Evolutionary conservation across 2,888 invertebrate genomes (phyloP), one percentile per base, ranked within the genome.

Genomic region (Actias luna): DNA sequence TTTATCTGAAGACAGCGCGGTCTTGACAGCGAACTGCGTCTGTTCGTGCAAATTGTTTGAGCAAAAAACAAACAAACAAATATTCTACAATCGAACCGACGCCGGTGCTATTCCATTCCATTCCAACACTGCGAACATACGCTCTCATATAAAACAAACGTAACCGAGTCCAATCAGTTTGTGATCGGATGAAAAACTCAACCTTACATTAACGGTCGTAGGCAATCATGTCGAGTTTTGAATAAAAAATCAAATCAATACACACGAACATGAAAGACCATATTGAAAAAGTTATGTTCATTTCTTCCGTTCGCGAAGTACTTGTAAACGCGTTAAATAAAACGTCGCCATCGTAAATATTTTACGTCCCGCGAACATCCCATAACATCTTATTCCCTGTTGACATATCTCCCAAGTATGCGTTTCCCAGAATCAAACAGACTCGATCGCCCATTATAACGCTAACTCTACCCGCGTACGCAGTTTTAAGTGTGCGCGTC

Each of bases 21-120:
- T 73, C 75, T 75, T 72, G 74, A 71, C 74, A 74, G 70, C 57
- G 52, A 35, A 29, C 27, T 55, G 29, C 55, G 55, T 55, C 55
- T 55, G 29, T 29, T n/a, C 55, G 16, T 50, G 46, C 25, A 50
- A 50, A 50, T 50, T 50, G 46, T 50, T 50, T 25, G 59, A 55
- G 59, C n/a, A 62, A 64, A 64, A 64, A 64, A 62, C 61, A 18
- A 25, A n/a, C 57, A 31, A 29, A n/a, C n/a, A n/a, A n/a, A n/a
- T n/a, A n/a, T n/a, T n/a, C n/a, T 59, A 50, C 42, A 64, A 64
- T 61, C 61, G 61, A 64, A 64, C 29, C 60, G 63, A 57, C 61
- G 61, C 57, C 39, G 31, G 22, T 22, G 29, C 31, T 36, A 29
- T 58, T 62, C 58, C 39, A 36, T 61, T 57, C 22, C 29, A 5